phyloP scores from a whole-genome alignment of 2,113 vertebrate species.

The Microtus richardsoni region DNA sequence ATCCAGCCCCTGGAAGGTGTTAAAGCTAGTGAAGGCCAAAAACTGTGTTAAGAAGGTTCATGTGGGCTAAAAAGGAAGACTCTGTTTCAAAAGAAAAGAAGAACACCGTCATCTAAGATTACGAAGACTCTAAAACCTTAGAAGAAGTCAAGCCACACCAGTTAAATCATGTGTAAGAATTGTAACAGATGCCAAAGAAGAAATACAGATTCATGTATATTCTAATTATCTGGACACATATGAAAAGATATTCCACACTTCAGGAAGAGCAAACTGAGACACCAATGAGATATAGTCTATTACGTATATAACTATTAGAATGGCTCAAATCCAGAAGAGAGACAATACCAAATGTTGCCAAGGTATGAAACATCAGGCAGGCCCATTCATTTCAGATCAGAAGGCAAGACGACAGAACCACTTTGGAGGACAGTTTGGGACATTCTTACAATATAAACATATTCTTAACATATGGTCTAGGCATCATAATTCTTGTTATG shows the following conservation, averaged over 20 bases:
- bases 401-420: neutral
- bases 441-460: neutral
- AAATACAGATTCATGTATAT: neutral
- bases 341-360: neutral
- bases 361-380: neutral
- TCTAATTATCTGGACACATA: neutral
- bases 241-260: neutral
- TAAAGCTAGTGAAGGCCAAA: neutral
- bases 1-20: neutral
- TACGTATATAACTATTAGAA: neutral
- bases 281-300: neutral
- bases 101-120: neutral
- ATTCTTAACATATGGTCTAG: neutral
- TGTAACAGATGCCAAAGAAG: neutral
- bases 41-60: neutral
- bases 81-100: neutral
- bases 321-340: neutral
- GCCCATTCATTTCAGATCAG: neutral
- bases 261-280: neutral
- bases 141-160: neutral
- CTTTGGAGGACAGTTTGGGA: neutral
- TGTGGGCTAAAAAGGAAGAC: neutral
- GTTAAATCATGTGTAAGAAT: neutral
- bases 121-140: neutral
- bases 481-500: neutral